Evolutionary conservation across 2,888 invertebrate genomes (phyloP).

Genomic region (Mythimna impura): DNA sequence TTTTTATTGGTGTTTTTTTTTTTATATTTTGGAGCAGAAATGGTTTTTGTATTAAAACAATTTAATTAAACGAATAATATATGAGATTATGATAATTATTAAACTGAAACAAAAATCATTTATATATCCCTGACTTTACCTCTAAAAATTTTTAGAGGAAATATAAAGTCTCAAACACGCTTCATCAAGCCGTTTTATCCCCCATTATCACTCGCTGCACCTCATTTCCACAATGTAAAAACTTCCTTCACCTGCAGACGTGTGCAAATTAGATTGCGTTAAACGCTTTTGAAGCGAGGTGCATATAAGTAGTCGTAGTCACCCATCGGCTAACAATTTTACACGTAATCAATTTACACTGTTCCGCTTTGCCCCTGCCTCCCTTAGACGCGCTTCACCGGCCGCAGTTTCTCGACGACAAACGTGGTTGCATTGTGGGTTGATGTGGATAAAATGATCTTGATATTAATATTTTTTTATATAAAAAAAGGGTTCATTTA

Average conservation of each 20-base stretch:
- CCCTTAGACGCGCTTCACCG: slow-evolving; percentile 63
- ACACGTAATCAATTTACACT: slow-evolving; percentile 86
- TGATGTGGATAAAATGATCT: slow-evolving; percentile 28
- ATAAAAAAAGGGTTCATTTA: background rate
- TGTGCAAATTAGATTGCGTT: slow-evolving; percentile 81
- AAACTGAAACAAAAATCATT: too few relatives aligned
- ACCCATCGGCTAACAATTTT: slow-evolving; percentile 82
- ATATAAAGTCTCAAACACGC: too few relatives aligned
- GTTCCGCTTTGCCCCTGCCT: slow-evolving; percentile 73
- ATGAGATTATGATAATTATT: background rate
- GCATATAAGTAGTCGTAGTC: slow-evolving; percentile 82
- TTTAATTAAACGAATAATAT: background rate
- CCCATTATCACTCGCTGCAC: slow-evolving; percentile 49
- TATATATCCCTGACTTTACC: background rate
- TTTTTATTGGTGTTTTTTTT: background rate
- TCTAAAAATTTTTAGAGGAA: too few relatives aligned
- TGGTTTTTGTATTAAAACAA: background rate
- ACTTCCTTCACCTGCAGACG: slow-evolving; percentile 70
- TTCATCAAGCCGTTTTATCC: slow-evolving; percentile 28
- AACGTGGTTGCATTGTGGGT: slow-evolving; percentile 61
- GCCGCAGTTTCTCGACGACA: slow-evolving; percentile 62
- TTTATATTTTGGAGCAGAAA: background rate
- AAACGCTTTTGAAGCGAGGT: slow-evolving; percentile 75
- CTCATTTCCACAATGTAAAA: slow-evolving; percentile 71
- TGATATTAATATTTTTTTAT: background rate